Percentiles rank a stretch among this genome's conserved stretches.
Evolutionary conservation across 2,888 invertebrate species (phyloP).

Genomic region (Pollenia amentaria): DNA sequence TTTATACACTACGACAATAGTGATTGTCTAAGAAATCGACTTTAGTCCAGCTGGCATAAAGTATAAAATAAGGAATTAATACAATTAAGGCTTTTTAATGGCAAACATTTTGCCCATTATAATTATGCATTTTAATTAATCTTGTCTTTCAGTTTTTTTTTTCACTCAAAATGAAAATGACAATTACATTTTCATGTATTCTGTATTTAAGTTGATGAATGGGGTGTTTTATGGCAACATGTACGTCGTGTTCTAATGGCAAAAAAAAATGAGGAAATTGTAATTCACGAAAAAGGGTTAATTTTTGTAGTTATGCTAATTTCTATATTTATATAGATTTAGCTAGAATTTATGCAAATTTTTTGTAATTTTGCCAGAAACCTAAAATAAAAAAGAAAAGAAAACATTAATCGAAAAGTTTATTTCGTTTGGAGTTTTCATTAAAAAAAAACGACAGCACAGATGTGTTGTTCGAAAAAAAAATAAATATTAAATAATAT

Average conservation of each 20-base stretch:
- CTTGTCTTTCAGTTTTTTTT: constrained; percentile 46
- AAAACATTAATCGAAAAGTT: no score
- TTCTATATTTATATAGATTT: constrained; percentile 23
- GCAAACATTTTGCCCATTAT: constrained; percentile 74
- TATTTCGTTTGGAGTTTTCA: no score
- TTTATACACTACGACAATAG: constrained; percentile 21
- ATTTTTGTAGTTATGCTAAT: constrained; percentile 72
- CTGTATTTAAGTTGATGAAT: constrained; percentile 12
- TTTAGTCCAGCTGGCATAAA: constrained; percentile 27
- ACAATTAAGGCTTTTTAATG: constrained; percentile 65
- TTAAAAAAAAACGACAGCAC: no score
- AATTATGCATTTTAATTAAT: constrained; percentile 84
- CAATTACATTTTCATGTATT: constrained; percentile 58
- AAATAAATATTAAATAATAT: no score
- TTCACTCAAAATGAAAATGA: constrained; percentile 55
- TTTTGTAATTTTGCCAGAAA: no score
- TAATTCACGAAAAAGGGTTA: constrained; percentile 63
- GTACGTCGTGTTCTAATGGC: neutral
- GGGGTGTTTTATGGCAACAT: constrained; percentile 62
- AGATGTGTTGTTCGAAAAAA: no score
- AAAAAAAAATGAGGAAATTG: neutral
- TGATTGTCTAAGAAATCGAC: constrained; percentile 44
- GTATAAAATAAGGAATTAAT: constrained; percentile 40
- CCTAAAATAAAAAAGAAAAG: no score
- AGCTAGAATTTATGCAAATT: no score